Conservation (phyloP, 2,888 invertebrate genomes). For the Lacanobia oleracea region DNA sequence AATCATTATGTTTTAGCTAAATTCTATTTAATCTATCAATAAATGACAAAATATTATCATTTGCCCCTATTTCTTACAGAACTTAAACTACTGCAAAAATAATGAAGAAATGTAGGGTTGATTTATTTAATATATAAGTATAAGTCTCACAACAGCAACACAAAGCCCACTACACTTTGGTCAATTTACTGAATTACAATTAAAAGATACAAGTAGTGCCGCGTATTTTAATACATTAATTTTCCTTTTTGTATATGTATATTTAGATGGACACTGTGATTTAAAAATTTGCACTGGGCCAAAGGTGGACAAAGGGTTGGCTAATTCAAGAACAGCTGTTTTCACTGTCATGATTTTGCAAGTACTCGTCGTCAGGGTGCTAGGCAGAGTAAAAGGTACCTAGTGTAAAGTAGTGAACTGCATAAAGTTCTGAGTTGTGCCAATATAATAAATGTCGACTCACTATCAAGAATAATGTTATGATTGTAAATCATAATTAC, state of each 20-base stretch:
- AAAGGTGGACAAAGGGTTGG: neutral
- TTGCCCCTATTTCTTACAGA: conserved; percentile 5
- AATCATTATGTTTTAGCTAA: conserved; percentile 32
- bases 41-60: neutral
- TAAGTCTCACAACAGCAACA: neutral
- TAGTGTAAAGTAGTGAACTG: no score
- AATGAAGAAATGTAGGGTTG: neutral
- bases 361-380: neutral
- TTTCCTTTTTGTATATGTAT: neutral
- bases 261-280: neutral
- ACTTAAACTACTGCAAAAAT: conserved; percentile 9
- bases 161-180: neutral
- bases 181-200: conserved; percentile 17
- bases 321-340: neutral
- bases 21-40: conserved; percentile 3
- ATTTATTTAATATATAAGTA: neutral
- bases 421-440: no score
- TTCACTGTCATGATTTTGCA: neutral
- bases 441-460: no score
- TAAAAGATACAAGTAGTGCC: neutral
- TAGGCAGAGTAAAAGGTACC: neutral
- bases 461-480: no score
- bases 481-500: no score
- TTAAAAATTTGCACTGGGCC: neutral
- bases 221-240: neutral